Evolutionary conservation across 2,113 vertebrate genomes (phyloP).

Genomic region (Ophthalmolycus amberensis): DNA sequence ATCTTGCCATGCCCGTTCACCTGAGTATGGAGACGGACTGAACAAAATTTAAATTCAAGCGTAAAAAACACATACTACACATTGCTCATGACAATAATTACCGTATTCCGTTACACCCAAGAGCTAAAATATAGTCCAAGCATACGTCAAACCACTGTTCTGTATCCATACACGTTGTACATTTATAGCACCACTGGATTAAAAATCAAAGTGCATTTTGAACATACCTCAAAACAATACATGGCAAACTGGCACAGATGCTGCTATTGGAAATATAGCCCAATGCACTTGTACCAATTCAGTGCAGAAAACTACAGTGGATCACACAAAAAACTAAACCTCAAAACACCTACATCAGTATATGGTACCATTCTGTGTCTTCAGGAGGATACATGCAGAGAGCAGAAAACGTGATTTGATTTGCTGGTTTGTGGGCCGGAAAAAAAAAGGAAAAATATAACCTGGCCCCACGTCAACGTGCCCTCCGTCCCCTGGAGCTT

Average conservation of each 20-base stretch:
- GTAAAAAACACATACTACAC: not conserved
- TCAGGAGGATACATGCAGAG: slow-evolving; percentile 7
- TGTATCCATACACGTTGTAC: not conserved
- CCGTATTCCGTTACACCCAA: not conserved
- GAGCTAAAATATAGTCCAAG: not conserved
- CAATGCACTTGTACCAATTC: not conserved
- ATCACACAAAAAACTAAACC: not conserved
- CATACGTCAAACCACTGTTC: slow-evolving; percentile 1
- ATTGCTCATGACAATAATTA: slow-evolving; percentile 4
- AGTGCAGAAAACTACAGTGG: not conserved
- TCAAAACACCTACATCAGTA: not conserved
- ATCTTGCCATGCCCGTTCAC: slow-evolving; percentile 13
- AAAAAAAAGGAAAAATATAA: slow-evolving; percentile 26
- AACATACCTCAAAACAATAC: not conserved
- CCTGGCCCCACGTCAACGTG: slow-evolving; percentile 41
- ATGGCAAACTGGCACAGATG: not conserved
- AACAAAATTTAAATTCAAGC: slow-evolving; percentile 25
- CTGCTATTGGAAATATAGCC: not conserved
- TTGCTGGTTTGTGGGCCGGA: slow-evolving; percentile 15
- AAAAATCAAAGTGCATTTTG: not conserved
- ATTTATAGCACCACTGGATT: not conserved
- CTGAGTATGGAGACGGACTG: slow-evolving; percentile 14
- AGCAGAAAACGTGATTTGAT: slow-evolving; percentile 27
- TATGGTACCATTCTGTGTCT: not conserved
- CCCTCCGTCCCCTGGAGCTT: slow-evolving; percentile 44